Evolutionary conservation across 2,113 vertebrate genomes (phyloP).

Genomic region (Panthera uncia): DNA sequence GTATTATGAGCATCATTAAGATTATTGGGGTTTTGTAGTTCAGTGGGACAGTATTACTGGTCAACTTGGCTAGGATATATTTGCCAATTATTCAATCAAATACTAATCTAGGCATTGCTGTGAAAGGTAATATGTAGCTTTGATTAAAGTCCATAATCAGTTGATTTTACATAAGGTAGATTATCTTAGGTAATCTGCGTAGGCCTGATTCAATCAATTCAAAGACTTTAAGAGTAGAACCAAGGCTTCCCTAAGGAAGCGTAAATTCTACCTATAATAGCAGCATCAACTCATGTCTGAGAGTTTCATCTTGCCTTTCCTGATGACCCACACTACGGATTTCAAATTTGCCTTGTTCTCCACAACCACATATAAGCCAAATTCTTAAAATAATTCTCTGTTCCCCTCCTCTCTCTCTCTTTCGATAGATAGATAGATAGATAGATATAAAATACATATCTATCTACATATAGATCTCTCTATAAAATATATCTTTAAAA

Average conservation of each 20-base stretch:
- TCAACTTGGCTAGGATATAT: neutral
- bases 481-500: neutral
- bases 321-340: neutral
- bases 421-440: neutral
- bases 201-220: neutral
- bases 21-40: neutral
- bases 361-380: neutral
- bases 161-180: neutral
- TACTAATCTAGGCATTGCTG: neutral
- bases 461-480: rapidly evolving
- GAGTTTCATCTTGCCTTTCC: neutral
- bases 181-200: neutral
- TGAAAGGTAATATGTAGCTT: neutral
- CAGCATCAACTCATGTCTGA: neutral
- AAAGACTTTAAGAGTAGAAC: neutral
- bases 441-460: neutral
- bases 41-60: neutral
- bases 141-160: neutral
- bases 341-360: neutral
- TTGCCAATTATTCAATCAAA: neutral
- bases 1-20: neutral
- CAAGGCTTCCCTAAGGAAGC: neutral
- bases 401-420: neutral
- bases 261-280: neutral
- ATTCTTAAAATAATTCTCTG: neutral